These are phyloP conservation scores for Pica pica DNA, from an alignment of 2,113 vertebrate species.

Conservation along the genomic window DNA sequence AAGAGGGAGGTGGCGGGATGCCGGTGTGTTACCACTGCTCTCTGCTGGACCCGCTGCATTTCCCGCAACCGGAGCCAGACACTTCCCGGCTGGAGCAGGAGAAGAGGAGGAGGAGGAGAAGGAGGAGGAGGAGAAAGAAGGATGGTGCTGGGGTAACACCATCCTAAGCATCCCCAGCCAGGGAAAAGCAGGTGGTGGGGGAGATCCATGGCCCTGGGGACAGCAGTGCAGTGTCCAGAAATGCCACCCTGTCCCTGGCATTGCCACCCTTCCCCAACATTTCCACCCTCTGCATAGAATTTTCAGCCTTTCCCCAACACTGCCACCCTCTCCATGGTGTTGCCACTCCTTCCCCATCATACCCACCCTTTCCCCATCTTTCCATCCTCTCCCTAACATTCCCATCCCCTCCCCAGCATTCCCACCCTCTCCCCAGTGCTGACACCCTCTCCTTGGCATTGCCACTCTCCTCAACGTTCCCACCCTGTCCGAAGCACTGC, in stretches of 20 bases:
- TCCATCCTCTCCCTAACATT: too few relatives aligned
- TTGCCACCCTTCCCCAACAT: too few relatives aligned
- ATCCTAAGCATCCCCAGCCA: rapidly evolving
- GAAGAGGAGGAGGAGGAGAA: neutral
- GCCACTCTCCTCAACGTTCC: neutral
- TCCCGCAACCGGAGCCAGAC: neutral
- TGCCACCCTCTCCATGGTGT: neutral
- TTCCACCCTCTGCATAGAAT: neutral
- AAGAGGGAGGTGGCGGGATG: neutral
- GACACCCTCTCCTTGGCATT: neutral
- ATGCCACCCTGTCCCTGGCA: neutral
- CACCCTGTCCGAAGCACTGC: neutral
- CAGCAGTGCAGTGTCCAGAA: neutral
- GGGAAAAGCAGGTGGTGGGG: neutral
- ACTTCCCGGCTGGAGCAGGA: neutral
- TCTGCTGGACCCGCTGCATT: neutral
- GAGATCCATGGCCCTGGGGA: neutral
- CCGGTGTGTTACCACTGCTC: neutral
- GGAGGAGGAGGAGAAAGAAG: neutral
- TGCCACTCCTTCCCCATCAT: neutral
- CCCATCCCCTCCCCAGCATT: neutral
- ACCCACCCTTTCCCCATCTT: neutral
- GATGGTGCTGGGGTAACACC: neutral
- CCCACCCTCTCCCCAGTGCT: neutral
- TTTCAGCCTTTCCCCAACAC: neutral